Percentiles rank a stretch among this genome's conserved stretches.
Conservation (phyloP, 2,888 invertebrate species). For the Ditylenchus weischeri region DNA sequence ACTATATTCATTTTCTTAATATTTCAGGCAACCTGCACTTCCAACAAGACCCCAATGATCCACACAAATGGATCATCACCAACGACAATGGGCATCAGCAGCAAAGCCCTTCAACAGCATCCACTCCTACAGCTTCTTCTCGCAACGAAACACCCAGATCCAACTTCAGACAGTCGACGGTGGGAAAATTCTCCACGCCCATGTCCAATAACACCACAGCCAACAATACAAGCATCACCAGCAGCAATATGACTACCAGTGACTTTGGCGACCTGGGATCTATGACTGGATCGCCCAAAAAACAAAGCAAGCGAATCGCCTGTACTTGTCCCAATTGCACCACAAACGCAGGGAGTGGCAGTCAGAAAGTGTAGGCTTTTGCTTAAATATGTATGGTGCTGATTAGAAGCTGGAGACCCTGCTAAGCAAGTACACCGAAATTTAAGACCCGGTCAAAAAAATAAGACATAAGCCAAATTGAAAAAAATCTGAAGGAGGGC, state of each 20-base stretch:
- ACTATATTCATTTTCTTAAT: conserved; percentile 11
- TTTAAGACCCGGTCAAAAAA: too few species aligned
- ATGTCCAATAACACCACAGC: conserved; percentile 8
- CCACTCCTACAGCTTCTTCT: background rate
- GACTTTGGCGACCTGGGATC: conserved; percentile 11
- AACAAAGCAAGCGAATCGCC: conserved; percentile 71
- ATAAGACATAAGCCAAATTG: too few species aligned
- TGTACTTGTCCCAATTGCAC: conserved; percentile 93
- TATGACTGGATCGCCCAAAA: conserved; percentile 15
- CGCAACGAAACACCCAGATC: background rate
- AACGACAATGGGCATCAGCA: conserved; percentile 40
- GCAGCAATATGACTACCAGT: background rate
- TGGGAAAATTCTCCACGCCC: conserved; percentile 5
- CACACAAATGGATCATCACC: conserved; percentile 71
- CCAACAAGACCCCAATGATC: conserved; percentile 78
- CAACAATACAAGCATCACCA: conserved; percentile 13
- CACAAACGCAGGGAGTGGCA: conserved; percentile 24
- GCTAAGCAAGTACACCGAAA: too few species aligned
- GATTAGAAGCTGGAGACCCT: too few species aligned
- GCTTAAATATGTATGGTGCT: background rate
- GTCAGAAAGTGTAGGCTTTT: conserved; percentile 8
- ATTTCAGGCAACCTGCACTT: conserved; percentile 66
- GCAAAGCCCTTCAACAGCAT: background rate
- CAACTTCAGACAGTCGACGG: background rate
- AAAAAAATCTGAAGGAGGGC: too few species aligned